Conservation (phyloP, 2,888 invertebrate species). For the Teleogryllus oceanicus region DNA sequence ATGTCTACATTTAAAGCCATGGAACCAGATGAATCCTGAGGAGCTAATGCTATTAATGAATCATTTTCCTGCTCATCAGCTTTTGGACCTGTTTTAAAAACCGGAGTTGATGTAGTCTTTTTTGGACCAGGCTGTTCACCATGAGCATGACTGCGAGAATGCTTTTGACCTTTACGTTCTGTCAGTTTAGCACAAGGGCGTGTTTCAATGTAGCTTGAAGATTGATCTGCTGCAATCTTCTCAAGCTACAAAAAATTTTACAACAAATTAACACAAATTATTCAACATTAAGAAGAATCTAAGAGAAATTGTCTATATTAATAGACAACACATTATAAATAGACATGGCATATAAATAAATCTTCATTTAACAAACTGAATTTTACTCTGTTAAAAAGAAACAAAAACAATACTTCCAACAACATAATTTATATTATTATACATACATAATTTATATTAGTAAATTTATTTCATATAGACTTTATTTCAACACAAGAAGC, state of each 20-base stretch:
- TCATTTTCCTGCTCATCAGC: not conserved
- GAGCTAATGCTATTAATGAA: not conserved
- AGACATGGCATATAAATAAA: too few species aligned
- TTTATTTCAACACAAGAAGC: too few species aligned
- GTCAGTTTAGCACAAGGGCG: not conserved
- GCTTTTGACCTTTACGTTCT: not conserved
- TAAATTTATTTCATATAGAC: too few species aligned
- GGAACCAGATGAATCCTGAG: not conserved
- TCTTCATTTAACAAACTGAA: too few species aligned
- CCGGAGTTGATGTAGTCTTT: not conserved
- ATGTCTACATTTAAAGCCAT: not conserved
- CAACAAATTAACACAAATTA: not conserved
- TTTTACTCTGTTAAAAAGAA: too few species aligned
- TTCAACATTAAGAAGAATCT: not conserved
- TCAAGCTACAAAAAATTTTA: not conserved
- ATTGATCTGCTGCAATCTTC: not conserved
- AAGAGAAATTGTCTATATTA: not conserved
- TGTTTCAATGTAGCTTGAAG: not conserved
- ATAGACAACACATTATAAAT: not conserved
- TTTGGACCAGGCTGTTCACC: not conserved
- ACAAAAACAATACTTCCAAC: too few species aligned
- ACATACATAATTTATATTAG: too few species aligned
- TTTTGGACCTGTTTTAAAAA: not conserved
- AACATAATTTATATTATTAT: too few species aligned
- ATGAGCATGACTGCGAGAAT: not conserved